These are phyloP conservation scores for Phengaris alcon DNA, from an alignment of 2,888 invertebrate species.

Conservation along the genomic window DNA sequence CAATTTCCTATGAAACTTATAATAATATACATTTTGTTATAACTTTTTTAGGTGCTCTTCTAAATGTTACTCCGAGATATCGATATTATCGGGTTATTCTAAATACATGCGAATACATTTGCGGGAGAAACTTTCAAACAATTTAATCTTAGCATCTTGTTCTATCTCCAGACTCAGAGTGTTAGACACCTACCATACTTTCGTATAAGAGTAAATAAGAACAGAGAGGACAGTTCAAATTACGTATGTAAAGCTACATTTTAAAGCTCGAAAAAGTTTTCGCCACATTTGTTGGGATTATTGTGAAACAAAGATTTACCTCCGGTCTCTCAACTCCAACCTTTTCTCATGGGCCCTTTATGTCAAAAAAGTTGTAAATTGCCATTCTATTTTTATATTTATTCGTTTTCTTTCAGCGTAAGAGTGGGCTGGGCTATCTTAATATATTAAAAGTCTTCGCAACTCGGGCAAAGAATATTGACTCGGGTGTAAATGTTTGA, in stretches of 20 bases:
- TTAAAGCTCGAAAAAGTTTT: not conserved
- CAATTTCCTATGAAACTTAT: no score
- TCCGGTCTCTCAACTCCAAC: no score
- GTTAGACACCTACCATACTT: not conserved
- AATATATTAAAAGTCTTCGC: not conserved
- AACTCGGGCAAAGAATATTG: not conserved
- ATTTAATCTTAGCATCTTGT: not conserved
- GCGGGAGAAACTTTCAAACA: constrained; percentile 4
- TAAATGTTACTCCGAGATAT: no score
- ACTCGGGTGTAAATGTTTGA: not conserved
- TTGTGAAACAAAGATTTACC: no score
- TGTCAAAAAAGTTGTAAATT: no score
- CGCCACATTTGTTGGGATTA: no score
- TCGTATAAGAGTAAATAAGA: not conserved
- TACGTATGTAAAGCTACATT: not conserved
- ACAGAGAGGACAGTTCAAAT: not conserved
- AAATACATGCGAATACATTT: not conserved
- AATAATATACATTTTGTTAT: no score
- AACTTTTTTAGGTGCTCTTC: no score
- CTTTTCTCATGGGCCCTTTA: no score
- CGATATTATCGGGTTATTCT: no score
- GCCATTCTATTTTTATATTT: not conserved
- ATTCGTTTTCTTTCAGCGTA: not conserved
- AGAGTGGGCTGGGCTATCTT: not conserved
- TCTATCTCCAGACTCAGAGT: not conserved